A percentile compares a stretch with the other conserved stretches of the same genome.
Evolutionary conservation across 2,888 invertebrate genomes (phyloP).

Genomic region (Reticulitermes lucifugus): DNA sequence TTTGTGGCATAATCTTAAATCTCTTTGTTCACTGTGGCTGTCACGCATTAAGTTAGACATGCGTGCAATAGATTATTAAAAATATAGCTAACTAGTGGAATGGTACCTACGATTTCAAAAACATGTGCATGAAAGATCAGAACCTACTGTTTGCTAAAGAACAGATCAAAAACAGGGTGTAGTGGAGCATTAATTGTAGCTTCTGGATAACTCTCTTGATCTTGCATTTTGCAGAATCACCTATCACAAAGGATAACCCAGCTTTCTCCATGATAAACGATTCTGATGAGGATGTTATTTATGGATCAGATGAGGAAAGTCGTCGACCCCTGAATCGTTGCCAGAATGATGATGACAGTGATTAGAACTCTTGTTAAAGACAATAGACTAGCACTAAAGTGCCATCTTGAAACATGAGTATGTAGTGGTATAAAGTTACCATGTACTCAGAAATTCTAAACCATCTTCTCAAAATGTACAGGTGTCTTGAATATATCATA

Average conservation of each 20-base stretch:
- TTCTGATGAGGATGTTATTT: slow-evolving; percentile 96
- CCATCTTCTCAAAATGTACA: neutral
- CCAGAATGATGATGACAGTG: slow-evolving; percentile 78
- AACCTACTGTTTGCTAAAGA: too few species aligned
- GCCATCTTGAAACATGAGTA: neutral
- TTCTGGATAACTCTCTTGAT: too few species aligned
- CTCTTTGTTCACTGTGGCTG: too few species aligned
- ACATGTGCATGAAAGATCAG: too few species aligned
- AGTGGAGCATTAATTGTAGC: too few species aligned
- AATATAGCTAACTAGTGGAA: too few species aligned
- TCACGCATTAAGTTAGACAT: too few species aligned
- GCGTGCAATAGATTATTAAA: too few species aligned
- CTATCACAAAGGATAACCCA: slow-evolving; percentile 96
- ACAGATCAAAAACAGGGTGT: too few species aligned
- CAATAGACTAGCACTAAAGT: neutral
- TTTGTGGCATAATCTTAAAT: too few species aligned
- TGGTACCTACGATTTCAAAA: too few species aligned
- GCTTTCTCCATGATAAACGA: slow-evolving; percentile 99
- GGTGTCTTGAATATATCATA: neutral
- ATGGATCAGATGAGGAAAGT: slow-evolving; percentile 91
- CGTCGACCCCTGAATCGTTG: slow-evolving; percentile 81
- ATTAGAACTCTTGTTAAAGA: slow-evolving; percentile 64
- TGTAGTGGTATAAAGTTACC: neutral
- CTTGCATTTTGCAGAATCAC: slow-evolving; percentile 74
- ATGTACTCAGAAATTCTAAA: neutral